These are phyloP conservation scores for Eremobia ochroleuca DNA, from an alignment of 2,888 invertebrate genomes.

Conservation along the genomic window DNA sequence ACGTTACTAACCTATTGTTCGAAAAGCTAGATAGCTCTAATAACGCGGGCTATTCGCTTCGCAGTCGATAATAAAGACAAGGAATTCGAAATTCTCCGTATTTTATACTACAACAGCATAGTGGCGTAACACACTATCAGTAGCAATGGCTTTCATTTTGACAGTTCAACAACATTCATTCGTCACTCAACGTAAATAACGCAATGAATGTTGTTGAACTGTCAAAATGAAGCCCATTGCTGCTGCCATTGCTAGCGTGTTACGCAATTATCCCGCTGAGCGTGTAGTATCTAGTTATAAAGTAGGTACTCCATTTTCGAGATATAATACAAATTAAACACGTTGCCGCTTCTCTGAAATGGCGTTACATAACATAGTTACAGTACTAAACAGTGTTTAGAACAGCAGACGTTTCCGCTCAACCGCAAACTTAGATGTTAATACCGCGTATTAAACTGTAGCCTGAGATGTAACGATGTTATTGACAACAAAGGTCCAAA, in stretches of 20 bases:
- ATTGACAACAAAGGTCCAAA: conserved; percentile 44
- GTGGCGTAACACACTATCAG: too few species aligned
- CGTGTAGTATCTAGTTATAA: background rate
- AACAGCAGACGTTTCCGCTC: conserved; percentile 26
- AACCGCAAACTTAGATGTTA: conserved; percentile 59
- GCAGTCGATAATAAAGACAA: conserved; percentile 48
- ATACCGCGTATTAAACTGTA: conserved; percentile 49
- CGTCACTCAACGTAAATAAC: too few species aligned
- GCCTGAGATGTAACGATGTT: conserved; percentile 42
- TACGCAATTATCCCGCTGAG: background rate
- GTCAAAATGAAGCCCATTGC: background rate
- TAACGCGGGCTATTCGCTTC: conserved; percentile 44
- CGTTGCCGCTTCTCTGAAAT: background rate
- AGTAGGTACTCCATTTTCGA: background rate
- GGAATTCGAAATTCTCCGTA: too few species aligned
- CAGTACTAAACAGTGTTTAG: background rate
- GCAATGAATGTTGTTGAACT: too few species aligned
- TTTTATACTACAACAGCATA: too few species aligned
- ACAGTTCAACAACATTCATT: too few species aligned
- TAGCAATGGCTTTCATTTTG: too few species aligned
- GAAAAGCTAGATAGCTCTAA: conserved; percentile 43
- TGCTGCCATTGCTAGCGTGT: background rate
- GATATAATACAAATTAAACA: background rate
- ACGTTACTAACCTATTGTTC: too few species aligned
- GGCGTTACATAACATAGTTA: background rate